phyloP scores from a whole-genome alignment of 1,140 invertebrate species.

The Drosophila leontia region DNA sequence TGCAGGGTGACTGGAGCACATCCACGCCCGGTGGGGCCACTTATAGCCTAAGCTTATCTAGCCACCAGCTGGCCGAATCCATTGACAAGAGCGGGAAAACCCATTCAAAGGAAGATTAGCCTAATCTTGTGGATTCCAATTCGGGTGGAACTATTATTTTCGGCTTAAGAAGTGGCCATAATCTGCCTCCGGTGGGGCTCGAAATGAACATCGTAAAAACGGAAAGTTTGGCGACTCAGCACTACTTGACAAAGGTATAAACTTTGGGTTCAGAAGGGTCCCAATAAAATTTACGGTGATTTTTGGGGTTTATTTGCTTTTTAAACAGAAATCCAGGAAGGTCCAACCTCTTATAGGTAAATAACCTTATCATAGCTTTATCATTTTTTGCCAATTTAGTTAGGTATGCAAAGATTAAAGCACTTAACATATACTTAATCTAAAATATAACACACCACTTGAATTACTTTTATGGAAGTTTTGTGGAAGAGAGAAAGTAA shows the following conservation, averaged over 20 bases:
- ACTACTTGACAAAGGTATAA: not conserved
- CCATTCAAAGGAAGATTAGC: conserved; percentile 18
- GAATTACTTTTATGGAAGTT: not conserved
- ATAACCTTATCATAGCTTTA: conserved; percentile 2
- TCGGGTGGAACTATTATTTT: conserved; percentile 8
- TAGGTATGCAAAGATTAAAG: conserved; percentile 6
- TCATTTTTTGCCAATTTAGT: not conserved
- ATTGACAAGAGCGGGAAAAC: conserved; percentile 28
- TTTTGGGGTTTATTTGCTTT: not conserved
- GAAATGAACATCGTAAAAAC: conserved; percentile 16
- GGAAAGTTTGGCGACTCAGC: not conserved
- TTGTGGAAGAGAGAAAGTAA: not conserved
- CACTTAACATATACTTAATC: not conserved
- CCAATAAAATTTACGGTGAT: not conserved
- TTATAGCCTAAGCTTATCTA: conserved; percentile 64
- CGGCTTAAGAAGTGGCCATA: conserved; percentile 15
- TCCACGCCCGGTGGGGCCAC: conserved; percentile 18
- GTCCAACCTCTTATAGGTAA: not conserved
- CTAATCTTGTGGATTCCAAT: conserved; percentile 33
- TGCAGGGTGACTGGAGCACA: conserved; percentile 36
- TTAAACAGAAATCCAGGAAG: not conserved
- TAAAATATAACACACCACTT: not conserved
- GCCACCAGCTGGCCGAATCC: conserved; percentile 21
- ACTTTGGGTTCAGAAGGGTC: not conserved
- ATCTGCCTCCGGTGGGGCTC: conserved; percentile 42